Percentiles rank a stretch among this genome's conserved stretches.
Conservation (phyloP, 2,888 invertebrate species). For the Argyra leucocephala region DNA sequence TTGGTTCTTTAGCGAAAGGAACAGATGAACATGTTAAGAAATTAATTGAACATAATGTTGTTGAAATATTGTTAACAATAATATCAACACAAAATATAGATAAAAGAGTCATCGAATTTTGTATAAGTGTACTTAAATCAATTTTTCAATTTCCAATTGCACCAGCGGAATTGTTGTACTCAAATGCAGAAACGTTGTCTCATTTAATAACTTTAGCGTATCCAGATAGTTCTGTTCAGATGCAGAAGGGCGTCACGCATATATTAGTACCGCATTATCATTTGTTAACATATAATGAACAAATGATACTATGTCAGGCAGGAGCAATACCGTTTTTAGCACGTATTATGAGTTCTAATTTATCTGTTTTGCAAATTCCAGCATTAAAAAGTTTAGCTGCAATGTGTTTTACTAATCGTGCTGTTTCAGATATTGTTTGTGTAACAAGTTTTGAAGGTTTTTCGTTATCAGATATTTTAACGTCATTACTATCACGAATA, state of each 20-base stretch:
- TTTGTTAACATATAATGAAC: slow-evolving; percentile 53
- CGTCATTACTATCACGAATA: slow-evolving; percentile 65
- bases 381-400: slow-evolving; percentile 71
- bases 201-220: slow-evolving; percentile 59
- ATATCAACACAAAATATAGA: slow-evolving; percentile 49
- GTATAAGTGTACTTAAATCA: slow-evolving; percentile 71
- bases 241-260: slow-evolving; percentile 74
- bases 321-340: slow-evolving; percentile 66
- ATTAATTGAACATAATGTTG: slow-evolving; percentile 67
- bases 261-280: slow-evolving; percentile 73
- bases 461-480: slow-evolving; percentile 62
- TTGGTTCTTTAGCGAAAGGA: slow-evolving; percentile 81
- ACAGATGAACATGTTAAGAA: slow-evolving; percentile 69
- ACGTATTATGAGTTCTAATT: slow-evolving; percentile 51
- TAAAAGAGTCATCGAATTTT: slow-evolving; percentile 63
- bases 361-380: slow-evolving; percentile 63
- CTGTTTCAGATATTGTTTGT: slow-evolving; percentile 61
- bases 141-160: slow-evolving; percentile 63
- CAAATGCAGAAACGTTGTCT: slow-evolving; percentile 58
- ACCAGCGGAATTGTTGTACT: slow-evolving; percentile 57
- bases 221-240: slow-evolving; percentile 57
- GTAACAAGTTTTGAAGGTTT: slow-evolving; percentile 57
- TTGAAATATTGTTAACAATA: slow-evolving; percentile 62
- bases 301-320: slow-evolving; percentile 65
- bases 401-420: slow-evolving; percentile 75